phyloP scores from a whole-genome alignment of 2,113 vertebrate genomes.

The Laterallus jamaicensis region DNA sequence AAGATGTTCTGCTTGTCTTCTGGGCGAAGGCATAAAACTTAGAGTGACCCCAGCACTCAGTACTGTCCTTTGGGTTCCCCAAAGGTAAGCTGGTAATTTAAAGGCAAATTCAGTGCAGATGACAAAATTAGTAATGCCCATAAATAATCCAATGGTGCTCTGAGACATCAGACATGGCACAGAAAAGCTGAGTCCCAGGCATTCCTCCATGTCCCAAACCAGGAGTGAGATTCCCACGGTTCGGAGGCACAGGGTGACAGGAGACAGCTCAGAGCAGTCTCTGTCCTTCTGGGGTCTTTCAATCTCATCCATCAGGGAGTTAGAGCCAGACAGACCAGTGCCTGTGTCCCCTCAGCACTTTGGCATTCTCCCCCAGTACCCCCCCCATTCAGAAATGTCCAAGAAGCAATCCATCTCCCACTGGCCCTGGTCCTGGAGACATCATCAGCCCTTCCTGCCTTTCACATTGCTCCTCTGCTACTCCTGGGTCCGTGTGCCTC shows the following conservation, averaged over 20 bases:
- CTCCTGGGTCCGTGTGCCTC: background rate
- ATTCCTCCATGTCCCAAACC: background rate
- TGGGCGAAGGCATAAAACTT: background rate
- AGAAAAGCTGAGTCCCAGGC: background rate
- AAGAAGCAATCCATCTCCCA: background rate
- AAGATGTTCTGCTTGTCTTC: slow-evolving; percentile 9
- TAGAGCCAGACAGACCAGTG: background rate
- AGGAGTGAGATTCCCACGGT: fast-evolving
- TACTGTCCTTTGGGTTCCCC: background rate
- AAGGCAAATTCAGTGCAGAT: slow-evolving; percentile 6
- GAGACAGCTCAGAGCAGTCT: background rate
- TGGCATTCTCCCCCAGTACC: background rate
- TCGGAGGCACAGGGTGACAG: background rate
- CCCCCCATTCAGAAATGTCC: background rate
- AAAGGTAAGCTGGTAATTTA: background rate
- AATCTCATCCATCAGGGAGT: background rate
- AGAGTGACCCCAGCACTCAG: background rate
- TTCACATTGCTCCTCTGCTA: background rate
- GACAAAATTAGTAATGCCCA: background rate
- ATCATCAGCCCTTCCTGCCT: background rate
- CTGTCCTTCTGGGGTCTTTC: background rate
- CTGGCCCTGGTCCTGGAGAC: background rate
- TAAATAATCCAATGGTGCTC: background rate
- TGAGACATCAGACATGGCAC: background rate
- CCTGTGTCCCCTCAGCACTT: background rate